Base-by-base conservation (phyloP, 2,888 invertebrate species). In the Caenorhabditis sp. region DNA sequence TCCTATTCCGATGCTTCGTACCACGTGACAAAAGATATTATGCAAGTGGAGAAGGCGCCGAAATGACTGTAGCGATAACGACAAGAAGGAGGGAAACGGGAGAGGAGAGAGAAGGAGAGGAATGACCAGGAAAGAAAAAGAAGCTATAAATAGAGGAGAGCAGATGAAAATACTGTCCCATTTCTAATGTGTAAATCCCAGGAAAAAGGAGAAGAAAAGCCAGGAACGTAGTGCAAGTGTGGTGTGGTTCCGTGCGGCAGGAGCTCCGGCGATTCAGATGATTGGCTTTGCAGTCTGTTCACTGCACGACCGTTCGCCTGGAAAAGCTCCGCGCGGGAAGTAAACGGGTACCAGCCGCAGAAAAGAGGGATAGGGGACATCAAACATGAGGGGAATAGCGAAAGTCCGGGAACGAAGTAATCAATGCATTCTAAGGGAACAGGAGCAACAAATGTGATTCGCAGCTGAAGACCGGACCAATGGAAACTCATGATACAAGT, bases 211-310 rank as follows among this genome's bases (percentile, higher is more conserved):
- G 37, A 22, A 51, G 28, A 60, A 35, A 77, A 53, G 28, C 64
- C n/a, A 18, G n/a, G 32, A 51, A 50, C 22, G 56, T 53, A 32
- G 35, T 47, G 53, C 40, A 56, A 64, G 22, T 64, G 22, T 64
- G 32, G 50, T 35, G 51, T 22, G 58, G 15, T 11, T 47, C 20
- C 22, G 8, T 24, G 53, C n/a, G 32, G n/a, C 6, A 32, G 44
- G 53, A 53, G 20, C 4, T 8, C 51, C 67, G 32, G 60, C 71
- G 71, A 79, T 47, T 64, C 72, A 65, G 74, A 56, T 76, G 65
- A 35, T 50, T 74, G 80, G 68, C 77, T 79, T 77, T 82, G 80
- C 64, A 85, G 84, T 78, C 85, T 85, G 85, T 72, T 85, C 85
- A 80, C 85, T 85, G 64, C 74, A 84, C 69, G 70, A 64, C 70